These are phyloP conservation scores for Platalea minor DNA, from an alignment of 2,797 vertebrate species.

Conservation along the genomic window DNA sequence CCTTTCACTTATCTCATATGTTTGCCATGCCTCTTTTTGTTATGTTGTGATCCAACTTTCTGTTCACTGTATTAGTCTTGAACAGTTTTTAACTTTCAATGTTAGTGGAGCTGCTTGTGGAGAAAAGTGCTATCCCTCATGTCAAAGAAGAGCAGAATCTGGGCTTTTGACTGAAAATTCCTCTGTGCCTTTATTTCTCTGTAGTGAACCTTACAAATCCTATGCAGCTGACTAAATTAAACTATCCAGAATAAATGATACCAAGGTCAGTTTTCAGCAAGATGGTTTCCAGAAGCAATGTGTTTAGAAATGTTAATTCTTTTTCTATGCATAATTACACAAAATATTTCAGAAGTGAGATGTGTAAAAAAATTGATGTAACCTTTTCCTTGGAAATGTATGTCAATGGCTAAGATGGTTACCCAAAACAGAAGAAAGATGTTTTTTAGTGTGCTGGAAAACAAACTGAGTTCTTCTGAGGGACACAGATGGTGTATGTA, in stretches of 20 bases:
- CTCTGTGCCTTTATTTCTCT: not conserved
- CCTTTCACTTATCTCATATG: not conserved
- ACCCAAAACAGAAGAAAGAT: constrained; percentile 51
- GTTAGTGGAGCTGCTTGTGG: not conserved
- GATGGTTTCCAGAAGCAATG: not conserved
- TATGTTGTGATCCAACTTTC: not conserved
- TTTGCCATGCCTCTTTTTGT: not conserved
- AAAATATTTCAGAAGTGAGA: constrained; percentile 31
- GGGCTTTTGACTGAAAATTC: not conserved
- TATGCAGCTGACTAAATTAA: not conserved
- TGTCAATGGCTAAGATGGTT: constrained; percentile 13
- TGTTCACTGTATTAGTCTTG: not conserved
- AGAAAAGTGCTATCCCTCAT: not conserved
- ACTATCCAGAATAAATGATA: not conserved
- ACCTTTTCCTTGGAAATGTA: constrained; percentile 32
- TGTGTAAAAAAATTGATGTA: constrained; percentile 21
- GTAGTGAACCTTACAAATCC: not conserved
- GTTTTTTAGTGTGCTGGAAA: not conserved
- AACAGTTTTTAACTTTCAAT: not conserved
- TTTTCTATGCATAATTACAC: constrained; percentile 3
- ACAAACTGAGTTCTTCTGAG: constrained; percentile 13
- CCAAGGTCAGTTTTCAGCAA: not conserved
- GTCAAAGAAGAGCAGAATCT: not conserved
- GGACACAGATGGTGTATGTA: not conserved
- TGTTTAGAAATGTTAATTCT: not conserved